Evolutionary conservation across 35 echinoderm and acorn worm genomes (phyloP), one percentile per base, ranked within the genome.

Genomic region (Strongylocentrotus purpuratus): DNA sequence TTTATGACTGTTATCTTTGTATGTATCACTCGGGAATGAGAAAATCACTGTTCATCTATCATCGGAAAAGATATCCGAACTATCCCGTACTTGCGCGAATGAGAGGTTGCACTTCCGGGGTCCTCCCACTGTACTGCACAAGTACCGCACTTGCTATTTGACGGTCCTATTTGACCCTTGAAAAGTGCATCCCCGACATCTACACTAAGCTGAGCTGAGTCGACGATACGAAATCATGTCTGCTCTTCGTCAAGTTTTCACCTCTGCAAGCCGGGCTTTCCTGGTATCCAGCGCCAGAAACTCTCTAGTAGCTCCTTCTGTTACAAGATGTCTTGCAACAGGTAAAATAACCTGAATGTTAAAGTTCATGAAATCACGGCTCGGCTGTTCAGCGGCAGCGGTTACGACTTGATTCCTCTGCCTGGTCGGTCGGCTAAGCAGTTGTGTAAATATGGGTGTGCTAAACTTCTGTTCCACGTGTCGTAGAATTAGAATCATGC

Each of bases 241-340:
- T 41, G 41, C 46, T 31, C 31, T 92, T 48, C 91, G 91, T 48
- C 41, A 55, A 48, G 48, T 92, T 48, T 25, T 92, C 10, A 92
- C 41, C 28, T 48, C 91, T 31, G 91, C 91, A 92, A 92, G 32
- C n/a, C 3, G 91, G n/a, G 47, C 46, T 55, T 92, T 92, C 46
- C 28, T 92, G 47, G 91, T 55, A 13, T 46, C 91, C n/a, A 46
- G 46, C 41, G 0, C 20, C 12, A 92, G 46, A 46, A 48, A 70
- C 25, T 5, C 46, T 55, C 45, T 48, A 14, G 20, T 28, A 52
- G 91, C 20, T 52, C 91, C 41, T 41, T 46, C 47, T 52, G 0
- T 88, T 32, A 41, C 10, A 33, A 46, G 91, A 52, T 92, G 91
- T 92, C 91, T 92, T 92, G 41, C 91, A 55, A 92, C 91, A 92